Base-by-base conservation (phyloP, 2,797 vertebrate species). In the Silurus lanzhouensis region DNA sequence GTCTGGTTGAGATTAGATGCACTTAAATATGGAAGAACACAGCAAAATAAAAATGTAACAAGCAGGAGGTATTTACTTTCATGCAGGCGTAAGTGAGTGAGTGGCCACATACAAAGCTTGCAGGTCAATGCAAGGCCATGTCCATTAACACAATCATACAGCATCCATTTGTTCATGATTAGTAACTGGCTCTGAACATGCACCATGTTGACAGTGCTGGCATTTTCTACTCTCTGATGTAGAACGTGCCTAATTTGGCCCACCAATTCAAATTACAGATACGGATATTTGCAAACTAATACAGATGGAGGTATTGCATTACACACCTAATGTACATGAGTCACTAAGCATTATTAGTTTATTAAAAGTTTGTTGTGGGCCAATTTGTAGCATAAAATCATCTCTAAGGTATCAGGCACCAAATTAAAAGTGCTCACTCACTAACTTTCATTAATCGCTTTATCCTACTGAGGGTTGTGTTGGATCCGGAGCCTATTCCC, bases 201-300 rank as follows among this genome's bases (percentile, higher is more conserved):
- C 52, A 57, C 15, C 7, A 57, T 19, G 25, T 8, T 76, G 3
- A 27, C 7, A 57, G 15, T 8, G 48, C 20, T 8, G 71, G 46
- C 12, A 57, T 75, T 75, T 75, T n/a, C 44, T 48, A 46, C 9
- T 52, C 48, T 27, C 25, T 10, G 67, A 44, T 20, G 38, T 44
- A 44, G 31, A 8, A 1, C 31, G 38, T 44, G 67, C 31, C 67
- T 27, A 70, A 20, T 20, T 20, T 70, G 31, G n/a, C n/a, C n/a
- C n/a, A n/a, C n/a, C n/a, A 76, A 58, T 76, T 76, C 25, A 57
- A 31, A 57, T 76, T 76, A 25, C 72, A 57, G 25, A 76, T 58
- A 6, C 8, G 0, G 25, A 58, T 76, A 58, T 57, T 57, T 75
- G 70, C n/a, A n/a, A 12, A 27, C n/a, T 66, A 12, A 68, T 68